Evolutionary conservation across 1,140 invertebrate genomes (phyloP).

Genomic region (Hyposmocoma kahamanoa): DNA sequence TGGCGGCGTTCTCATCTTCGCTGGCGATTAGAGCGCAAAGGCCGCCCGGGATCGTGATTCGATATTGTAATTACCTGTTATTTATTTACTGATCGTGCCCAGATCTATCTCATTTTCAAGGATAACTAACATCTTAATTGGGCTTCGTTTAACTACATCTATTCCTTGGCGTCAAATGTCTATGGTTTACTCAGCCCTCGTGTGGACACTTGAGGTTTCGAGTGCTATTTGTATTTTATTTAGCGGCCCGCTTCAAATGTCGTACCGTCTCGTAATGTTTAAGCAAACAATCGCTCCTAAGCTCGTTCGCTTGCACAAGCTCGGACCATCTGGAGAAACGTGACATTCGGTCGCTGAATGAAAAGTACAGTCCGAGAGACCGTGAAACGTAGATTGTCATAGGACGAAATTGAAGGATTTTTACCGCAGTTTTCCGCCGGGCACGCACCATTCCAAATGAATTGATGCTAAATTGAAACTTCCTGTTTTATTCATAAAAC

Average conservation of each 20-base stretch:
- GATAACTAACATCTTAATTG: constrained; percentile 65
- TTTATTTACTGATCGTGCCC: constrained; percentile 47
- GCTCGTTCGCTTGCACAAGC: constrained; percentile 56
- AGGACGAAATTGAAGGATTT: constrained; percentile 47
- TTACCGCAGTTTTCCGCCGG: constrained; percentile 40
- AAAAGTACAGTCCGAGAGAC: constrained; percentile 34
- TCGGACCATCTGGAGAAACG: constrained; percentile 64
- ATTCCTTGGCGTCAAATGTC: constrained; percentile 43
- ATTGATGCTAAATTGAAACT: constrained; percentile 68
- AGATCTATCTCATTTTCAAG: constrained; percentile 53
- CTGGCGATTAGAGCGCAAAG: constrained; percentile 44
- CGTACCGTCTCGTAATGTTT: constrained; percentile 69
- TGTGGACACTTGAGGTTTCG: constrained; percentile 53
- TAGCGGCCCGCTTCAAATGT: constrained; percentile 69
- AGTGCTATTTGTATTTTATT: constrained; percentile 67
- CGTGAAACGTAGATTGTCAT: constrained; percentile 11
- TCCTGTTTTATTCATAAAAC: constrained; percentile 66
- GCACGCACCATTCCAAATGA: constrained; percentile 58
- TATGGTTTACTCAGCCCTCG: constrained; percentile 40
- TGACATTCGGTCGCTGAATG: constrained; percentile 49
- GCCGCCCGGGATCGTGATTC: constrained; percentile 53
- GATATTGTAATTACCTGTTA: constrained; percentile 62
- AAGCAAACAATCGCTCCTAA: constrained; percentile 52
- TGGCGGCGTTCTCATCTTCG: constrained; percentile 46
- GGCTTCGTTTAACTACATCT: constrained; percentile 42